Evolutionary conservation across 2,113 vertebrate genomes (phyloP).

Genomic region (Choloepus hoffmanni): DNA sequence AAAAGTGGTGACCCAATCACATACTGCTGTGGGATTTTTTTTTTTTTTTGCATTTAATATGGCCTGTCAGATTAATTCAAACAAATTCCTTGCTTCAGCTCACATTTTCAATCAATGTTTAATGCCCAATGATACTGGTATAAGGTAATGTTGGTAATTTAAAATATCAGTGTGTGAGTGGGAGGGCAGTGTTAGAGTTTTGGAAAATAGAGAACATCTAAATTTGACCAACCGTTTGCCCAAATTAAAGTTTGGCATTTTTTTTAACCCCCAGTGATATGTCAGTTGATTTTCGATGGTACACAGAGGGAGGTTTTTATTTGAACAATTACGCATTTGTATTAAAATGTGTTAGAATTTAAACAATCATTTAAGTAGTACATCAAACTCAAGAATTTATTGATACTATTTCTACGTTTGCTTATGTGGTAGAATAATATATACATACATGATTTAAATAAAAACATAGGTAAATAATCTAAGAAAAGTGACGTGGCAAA

Average conservation of each 20-base stretch:
- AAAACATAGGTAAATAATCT: slow-evolving; percentile 29
- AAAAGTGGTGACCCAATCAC: not conserved
- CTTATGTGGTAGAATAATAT: slow-evolving; percentile 31
- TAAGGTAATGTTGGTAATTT: not conserved
- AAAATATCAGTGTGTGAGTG: not conserved
- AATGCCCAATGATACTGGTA: not conserved
- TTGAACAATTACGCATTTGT: not conserved
- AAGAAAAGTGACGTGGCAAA: slow-evolving; percentile 14
- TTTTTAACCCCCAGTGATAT: not conserved
- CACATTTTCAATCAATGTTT: slow-evolving; percentile 12
- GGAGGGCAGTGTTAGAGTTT: not conserved
- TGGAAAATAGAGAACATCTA: not conserved
- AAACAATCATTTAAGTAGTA: not conserved
- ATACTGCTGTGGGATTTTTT: not conserved
- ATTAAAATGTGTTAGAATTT: not conserved
- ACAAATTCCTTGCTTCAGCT: not conserved
- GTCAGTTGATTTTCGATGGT: slow-evolving; percentile 25
- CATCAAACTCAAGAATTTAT: slow-evolving; percentile 30
- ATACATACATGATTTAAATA: slow-evolving; percentile 44
- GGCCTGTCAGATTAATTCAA: slow-evolving; percentile 39
- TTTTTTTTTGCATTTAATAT: not conserved
- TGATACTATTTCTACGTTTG: slow-evolving; percentile 7
- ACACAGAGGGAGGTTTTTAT: not conserved
- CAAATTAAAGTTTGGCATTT: not conserved
- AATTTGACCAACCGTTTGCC: slow-evolving; percentile 11